A percentile compares a stretch with the other conserved stretches of the same genome.
These are phyloP conservation scores for Aselliscus stoliczkanus DNA, from an alignment of 2,797 vertebrate species.

Conservation along the genomic window DNA sequence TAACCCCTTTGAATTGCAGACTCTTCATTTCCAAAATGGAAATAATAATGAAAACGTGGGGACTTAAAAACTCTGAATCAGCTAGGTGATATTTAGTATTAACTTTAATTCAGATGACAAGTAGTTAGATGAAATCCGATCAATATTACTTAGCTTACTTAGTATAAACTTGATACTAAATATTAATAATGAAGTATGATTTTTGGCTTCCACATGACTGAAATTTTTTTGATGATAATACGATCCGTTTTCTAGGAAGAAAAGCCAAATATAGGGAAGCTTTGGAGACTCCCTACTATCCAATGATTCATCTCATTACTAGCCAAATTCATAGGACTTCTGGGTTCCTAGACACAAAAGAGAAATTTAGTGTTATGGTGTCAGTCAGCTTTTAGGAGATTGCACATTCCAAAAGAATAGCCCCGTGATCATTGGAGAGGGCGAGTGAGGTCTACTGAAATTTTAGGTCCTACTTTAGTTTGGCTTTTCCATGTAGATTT, in stretches of 20 bases:
- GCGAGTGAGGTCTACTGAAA: not conserved
- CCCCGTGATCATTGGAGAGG: not conserved
- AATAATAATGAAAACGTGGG: not conserved
- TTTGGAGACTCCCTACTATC: not conserved
- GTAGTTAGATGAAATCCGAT: constrained; percentile 37
- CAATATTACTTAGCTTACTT: not conserved
- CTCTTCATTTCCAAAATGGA: not conserved
- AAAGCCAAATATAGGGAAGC: not conserved
- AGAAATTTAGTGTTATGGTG: not conserved
- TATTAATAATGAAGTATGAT: constrained; percentile 18
- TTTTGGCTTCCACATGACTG: not conserved
- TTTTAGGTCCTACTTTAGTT: not conserved
- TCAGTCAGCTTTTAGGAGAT: not conserved
- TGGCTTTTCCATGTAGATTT: not conserved
- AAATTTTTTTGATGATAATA: constrained; percentile 24
- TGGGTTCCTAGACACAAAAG: not conserved
- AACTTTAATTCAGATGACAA: constrained; percentile 37
- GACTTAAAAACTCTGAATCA: constrained; percentile 11
- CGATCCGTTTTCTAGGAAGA: not conserved
- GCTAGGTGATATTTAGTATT: not conserved
- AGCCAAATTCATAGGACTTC: not conserved
- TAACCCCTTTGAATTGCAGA: not conserved
- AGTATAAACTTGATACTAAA: not conserved
- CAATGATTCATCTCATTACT: not conserved
- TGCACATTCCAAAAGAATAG: not conserved